A percentile compares a stretch with the other conserved stretches of the same genome.
Evolutionary conservation across 2,888 invertebrate species (phyloP).

Genomic region (Athalia rosae): DNA sequence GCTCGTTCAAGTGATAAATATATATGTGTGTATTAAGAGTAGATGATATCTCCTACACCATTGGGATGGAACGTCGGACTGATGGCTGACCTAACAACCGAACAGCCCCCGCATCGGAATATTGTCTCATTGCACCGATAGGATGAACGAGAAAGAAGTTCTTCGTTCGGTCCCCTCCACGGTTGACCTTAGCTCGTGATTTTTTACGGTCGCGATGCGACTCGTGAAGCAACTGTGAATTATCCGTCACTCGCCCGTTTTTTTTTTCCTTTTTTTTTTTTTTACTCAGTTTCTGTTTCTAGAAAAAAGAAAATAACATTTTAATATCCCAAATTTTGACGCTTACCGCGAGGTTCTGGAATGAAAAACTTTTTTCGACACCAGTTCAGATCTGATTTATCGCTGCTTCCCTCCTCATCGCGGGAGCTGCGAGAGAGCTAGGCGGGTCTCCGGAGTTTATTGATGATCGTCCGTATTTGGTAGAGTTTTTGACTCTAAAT

Average conservation of each 20-base stretch:
- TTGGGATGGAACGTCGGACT: slow-evolving; percentile 47
- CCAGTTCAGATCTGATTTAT: neutral
- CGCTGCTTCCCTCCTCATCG: neutral
- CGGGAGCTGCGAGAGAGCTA: no score
- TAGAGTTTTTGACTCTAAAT: slow-evolving; percentile 17
- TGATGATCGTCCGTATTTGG: slow-evolving; percentile 14
- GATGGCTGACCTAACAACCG: slow-evolving; percentile 45
- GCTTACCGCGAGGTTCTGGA: neutral
- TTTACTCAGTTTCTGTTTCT: neutral
- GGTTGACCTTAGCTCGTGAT: slow-evolving; percentile 19
- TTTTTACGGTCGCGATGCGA: slow-evolving; percentile 22
- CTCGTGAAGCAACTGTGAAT: neutral
- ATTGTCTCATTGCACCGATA: slow-evolving; percentile 23
- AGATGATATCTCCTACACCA: slow-evolving; percentile 50
- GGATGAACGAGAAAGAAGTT: slow-evolving; percentile 23
- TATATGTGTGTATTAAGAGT: slow-evolving; percentile 51
- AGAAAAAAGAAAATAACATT: neutral
- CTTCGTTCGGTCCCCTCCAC: slow-evolving; percentile 22
- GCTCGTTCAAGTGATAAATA: slow-evolving; percentile 51
- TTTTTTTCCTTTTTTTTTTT: neutral
- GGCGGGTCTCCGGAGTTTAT: neutral
- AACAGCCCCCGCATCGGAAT: slow-evolving; percentile 51
- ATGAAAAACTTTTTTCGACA: neutral
- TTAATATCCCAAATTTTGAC: no score
- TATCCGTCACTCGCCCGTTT: neutral